Percentiles rank a stretch among this genome's conserved stretches.
phyloP scores from a whole-genome alignment of 2,113 vertebrate genomes.

The Vulpes vulpes region DNA sequence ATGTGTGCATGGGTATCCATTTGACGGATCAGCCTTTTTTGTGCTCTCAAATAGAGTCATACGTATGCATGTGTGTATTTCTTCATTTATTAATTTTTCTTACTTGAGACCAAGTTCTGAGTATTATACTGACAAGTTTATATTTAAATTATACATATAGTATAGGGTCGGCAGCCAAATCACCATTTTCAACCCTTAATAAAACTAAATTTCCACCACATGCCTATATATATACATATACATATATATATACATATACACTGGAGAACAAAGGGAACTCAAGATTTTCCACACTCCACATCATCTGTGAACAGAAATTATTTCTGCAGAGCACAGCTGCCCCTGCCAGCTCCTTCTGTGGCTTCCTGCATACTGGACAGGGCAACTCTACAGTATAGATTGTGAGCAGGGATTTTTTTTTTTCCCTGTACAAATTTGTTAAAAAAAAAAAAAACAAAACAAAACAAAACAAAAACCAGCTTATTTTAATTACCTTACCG shows the following conservation, averaged over 20 bases:
- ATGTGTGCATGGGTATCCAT: background rate
- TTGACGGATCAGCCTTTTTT: background rate
- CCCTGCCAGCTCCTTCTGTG: constrained; percentile 31
- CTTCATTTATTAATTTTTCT: background rate
- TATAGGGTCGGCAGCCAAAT: background rate
- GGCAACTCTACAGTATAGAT: constrained; percentile 86
- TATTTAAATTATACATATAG: background rate
- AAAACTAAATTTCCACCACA: background rate
- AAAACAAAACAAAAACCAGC: too few species aligned
- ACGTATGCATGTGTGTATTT: background rate
- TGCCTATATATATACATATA: too few species aligned
- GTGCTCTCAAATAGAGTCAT: background rate
- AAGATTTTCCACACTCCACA: constrained; percentile 80
- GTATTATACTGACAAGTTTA: background rate
- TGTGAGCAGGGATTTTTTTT: constrained; percentile 84
- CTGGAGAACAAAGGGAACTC: constrained; percentile 90
- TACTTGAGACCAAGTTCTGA: background rate
- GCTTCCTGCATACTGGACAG: constrained; percentile 86
- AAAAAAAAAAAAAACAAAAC: constrained; percentile 72
- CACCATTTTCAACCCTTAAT: background rate
- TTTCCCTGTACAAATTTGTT: constrained; percentile 93
- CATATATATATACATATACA: constrained; percentile 71
- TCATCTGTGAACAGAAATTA: constrained; percentile 87
- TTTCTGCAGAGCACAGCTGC: constrained; percentile 82
- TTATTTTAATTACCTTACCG: constrained; percentile 86